Conservation (phyloP, 2,113 vertebrate species). For the Dinomys branickii region DNA sequence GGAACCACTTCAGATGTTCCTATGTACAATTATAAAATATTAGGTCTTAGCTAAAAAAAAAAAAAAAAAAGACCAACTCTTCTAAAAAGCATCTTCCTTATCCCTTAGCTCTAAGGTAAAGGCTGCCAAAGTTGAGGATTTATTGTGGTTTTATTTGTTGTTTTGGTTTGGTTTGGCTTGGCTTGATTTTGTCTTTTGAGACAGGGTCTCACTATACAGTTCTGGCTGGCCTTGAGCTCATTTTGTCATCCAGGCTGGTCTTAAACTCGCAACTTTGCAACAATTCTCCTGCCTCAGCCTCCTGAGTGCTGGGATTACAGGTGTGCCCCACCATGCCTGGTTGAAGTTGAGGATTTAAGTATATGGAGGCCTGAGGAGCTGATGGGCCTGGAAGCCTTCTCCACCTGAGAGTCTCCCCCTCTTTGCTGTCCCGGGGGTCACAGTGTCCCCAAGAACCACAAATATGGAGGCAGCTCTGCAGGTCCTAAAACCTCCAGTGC, state of each 20-base stretch:
- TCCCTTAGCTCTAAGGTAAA: neutral
- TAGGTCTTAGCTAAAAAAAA: neutral
- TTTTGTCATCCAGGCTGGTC: too few species aligned
- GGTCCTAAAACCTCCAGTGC: neutral
- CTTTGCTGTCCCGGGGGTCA: neutral
- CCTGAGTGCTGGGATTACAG: too few species aligned
- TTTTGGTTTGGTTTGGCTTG: too few species aligned
- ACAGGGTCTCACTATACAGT: too few species aligned
- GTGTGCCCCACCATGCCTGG: too few species aligned
- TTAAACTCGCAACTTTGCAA: too few species aligned
- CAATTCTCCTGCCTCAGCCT: too few species aligned
- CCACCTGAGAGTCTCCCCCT: neutral
- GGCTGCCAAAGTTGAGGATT: neutral
- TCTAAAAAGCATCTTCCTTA: neutral
- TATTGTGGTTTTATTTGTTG: too few species aligned
- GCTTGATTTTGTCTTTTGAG: too few species aligned
- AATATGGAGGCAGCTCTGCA: neutral
- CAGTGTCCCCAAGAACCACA: neutral
- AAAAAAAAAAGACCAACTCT: neutral
- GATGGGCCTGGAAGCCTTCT: neutral
- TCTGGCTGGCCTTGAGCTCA: too few species aligned
- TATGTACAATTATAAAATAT: neutral
- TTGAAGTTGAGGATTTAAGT: neutral
- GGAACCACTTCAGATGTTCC: neutral
- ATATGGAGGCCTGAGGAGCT: neutral